Percentiles rank a stretch among this genome's conserved stretches.
phyloP scores from a whole-genome alignment of 2,888 invertebrate genomes.

The Sepiola atlantica region DNA sequence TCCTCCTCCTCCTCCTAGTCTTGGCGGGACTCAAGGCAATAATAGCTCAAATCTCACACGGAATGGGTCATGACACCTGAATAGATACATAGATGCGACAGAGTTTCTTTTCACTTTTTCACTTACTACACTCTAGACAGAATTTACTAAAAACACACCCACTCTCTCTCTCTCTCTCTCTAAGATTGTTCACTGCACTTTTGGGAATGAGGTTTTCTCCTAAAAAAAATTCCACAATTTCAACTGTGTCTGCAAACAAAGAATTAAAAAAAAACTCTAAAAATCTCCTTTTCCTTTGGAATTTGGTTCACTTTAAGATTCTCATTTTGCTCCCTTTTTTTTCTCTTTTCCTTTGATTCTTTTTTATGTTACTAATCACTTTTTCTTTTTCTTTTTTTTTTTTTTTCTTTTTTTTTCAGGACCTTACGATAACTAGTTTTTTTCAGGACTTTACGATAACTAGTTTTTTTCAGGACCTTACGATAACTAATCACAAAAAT shows the following conservation, averaged over 20 bases:
- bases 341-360: not conserved
- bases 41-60: not conserved
- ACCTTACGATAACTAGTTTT: not conserved
- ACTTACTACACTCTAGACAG: not conserved
- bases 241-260: not conserved
- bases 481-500: too few relatives aligned
- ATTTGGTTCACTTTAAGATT: not conserved
- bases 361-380: not conserved
- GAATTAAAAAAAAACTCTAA: not conserved
- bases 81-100: not conserved
- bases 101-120: not conserved
- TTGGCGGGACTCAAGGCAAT: constrained; percentile 3
- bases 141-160: not conserved
- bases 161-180: not conserved
- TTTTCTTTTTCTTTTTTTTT: not conserved
- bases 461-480: not conserved
- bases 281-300: not conserved
- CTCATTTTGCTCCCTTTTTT: not conserved
- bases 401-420: not conserved
- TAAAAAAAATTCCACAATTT: not conserved
- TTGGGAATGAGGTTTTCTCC: not conserved
- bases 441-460: not conserved
- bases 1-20: not conserved
- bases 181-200: not conserved
- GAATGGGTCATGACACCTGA: not conserved